phyloP scores from a whole-genome alignment of 2,797 vertebrate species.

The Gymnopithys bicolor region DNA sequence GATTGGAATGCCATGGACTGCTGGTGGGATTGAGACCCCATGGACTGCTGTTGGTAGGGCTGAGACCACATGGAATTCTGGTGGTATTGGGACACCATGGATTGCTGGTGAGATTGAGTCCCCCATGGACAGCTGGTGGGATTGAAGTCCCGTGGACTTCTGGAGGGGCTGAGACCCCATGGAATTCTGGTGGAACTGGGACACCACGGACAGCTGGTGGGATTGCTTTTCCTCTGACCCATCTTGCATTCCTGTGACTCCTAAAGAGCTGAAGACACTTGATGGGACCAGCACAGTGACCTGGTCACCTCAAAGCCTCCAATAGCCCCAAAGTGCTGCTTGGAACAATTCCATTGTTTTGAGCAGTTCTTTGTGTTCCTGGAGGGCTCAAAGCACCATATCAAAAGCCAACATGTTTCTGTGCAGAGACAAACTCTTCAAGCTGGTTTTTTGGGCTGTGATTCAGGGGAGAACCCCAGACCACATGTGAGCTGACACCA shows the following conservation, averaged over 20 bases:
- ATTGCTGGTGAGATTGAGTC: not conserved
- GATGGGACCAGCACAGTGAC: not conserved
- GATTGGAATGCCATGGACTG: fast-evolving
- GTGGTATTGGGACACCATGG: not conserved
- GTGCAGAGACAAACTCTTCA: not conserved
- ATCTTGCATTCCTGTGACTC: fast-evolving
- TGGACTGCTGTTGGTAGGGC: not conserved
- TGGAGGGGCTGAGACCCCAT: not conserved
- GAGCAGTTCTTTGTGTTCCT: not conserved
- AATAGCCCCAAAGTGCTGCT: not conserved
- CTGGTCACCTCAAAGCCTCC: not conserved
- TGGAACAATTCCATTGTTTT: not conserved
- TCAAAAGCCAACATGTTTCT: not conserved
- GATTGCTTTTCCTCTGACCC: not conserved
- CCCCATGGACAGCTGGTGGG: not conserved
- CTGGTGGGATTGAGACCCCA: not conserved
- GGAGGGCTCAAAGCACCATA: not conserved
- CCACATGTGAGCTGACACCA: not conserved
- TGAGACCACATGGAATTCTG: not conserved
- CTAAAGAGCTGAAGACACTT: not conserved
- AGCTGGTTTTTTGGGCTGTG: not conserved
- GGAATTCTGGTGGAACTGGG: not conserved
- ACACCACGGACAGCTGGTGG: not conserved
- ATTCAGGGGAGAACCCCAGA: not conserved
- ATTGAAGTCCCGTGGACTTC: fast-evolving